These are phyloP conservation scores for Cheilosia urbana DNA, from an alignment of 2,888 invertebrate genomes.

Conservation along the genomic window DNA sequence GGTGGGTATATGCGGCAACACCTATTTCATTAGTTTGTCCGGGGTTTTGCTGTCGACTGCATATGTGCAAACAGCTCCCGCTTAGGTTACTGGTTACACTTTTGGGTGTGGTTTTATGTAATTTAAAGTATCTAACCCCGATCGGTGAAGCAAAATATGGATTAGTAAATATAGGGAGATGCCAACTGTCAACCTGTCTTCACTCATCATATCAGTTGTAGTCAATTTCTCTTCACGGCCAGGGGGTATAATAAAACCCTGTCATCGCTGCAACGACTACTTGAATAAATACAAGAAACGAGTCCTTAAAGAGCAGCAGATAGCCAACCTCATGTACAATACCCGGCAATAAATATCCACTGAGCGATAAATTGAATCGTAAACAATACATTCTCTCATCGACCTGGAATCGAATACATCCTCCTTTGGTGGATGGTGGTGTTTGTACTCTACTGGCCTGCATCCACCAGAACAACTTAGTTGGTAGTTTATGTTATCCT, in stretches of 20 bases:
- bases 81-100: neutral
- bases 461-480: constrained; percentile 18
- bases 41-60: constrained; percentile 26
- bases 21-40: constrained; percentile 42
- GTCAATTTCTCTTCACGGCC: too few relatives aligned
- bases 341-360: constrained; percentile 58
- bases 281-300: too few relatives aligned
- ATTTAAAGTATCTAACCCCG: constrained; percentile 16
- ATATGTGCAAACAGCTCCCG: neutral
- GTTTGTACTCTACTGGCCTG: neutral
- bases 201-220: too few relatives aligned
- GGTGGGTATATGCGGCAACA: constrained; percentile 5
- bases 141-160: neutral
- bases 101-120: constrained; percentile 18
- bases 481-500: constrained; percentile 45
- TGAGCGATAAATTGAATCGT: constrained; percentile 63
- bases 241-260: too few relatives aligned
- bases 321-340: constrained; percentile 27
- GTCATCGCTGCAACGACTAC: too few relatives aligned
- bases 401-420: constrained; percentile 22
- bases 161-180: too few relatives aligned
- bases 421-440: neutral
- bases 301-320: constrained; percentile 13
- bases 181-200: too few relatives aligned
- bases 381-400: constrained; percentile 59